A percentile compares a stretch with the other conserved stretches of the same genome.
These are phyloP conservation scores for Cotesia congregata DNA, from an alignment of 2,888 invertebrate genomes.

Conservation along the genomic window DNA sequence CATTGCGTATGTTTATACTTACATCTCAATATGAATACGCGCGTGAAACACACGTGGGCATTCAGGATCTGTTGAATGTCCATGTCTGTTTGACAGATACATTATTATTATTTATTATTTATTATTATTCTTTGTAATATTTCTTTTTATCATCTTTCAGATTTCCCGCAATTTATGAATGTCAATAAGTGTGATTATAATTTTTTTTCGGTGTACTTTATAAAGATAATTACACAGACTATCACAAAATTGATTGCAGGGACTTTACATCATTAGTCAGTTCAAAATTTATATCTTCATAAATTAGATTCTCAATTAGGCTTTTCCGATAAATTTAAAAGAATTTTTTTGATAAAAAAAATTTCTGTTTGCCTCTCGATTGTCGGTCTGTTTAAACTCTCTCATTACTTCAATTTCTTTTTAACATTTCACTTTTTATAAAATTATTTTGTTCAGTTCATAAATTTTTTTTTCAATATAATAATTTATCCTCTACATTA, in stretches of 20 bases:
- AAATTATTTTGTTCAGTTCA: not conserved
- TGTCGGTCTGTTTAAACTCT: slow-evolving; percentile 5
- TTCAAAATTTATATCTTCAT: too few relatives aligned
- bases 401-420: not conserved
- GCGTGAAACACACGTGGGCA: slow-evolving; percentile 48
- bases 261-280: slow-evolving; percentile 41
- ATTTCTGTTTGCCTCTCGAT: not conserved
- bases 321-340: not conserved
- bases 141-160: slow-evolving; percentile 9
- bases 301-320: not conserved
- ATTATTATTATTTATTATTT: not conserved
- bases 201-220: slow-evolving; percentile 52
- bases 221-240: slow-evolving; percentile 59
- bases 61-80: slow-evolving; percentile 30
- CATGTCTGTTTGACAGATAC: slow-evolving; percentile 32
- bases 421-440: not conserved
- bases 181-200: slow-evolving; percentile 33
- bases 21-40: not conserved
- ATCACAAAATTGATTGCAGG: slow-evolving; percentile 68
- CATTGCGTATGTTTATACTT: not conserved
- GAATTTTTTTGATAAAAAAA: too few relatives aligned
- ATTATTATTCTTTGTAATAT: not conserved
- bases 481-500: not conserved
- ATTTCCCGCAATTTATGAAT: slow-evolving; percentile 20
- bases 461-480: slow-evolving; percentile 41